phyloP scores from a whole-genome alignment of 2,113 vertebrate genomes.

The Gorsachius goisagi region DNA sequence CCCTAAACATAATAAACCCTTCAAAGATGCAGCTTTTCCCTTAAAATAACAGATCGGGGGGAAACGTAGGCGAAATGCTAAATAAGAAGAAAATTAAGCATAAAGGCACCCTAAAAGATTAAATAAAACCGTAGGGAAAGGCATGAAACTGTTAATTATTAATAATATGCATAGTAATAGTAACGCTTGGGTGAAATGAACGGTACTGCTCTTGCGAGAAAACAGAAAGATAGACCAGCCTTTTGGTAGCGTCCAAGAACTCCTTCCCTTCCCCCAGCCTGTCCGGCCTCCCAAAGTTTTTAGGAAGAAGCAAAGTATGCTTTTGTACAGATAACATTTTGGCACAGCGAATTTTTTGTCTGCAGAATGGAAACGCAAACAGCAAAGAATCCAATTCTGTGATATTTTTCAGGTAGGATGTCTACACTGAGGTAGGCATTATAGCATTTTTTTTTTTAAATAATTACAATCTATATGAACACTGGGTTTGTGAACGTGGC shows the following conservation, averaged over 20 bases:
- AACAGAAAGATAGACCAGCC: conserved; percentile 33
- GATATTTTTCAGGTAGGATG: conserved; percentile 39
- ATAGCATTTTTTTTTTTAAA: not conserved
- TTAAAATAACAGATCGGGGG: not conserved
- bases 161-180: conserved; percentile 47
- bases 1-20: not conserved
- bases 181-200: conserved; percentile 19
- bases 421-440: not conserved
- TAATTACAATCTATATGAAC: not conserved
- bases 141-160: conserved; percentile 60
- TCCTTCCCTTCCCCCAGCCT: conserved; percentile 61
- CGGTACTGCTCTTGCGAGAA: not conserved
- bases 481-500: not conserved
- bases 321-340: not conserved
- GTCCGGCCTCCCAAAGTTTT: conserved; percentile 57
- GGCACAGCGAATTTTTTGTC: not conserved
- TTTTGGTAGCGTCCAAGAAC: conserved; percentile 60
- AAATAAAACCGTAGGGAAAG: conserved; percentile 24
- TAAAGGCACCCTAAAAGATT: conserved; percentile 9
- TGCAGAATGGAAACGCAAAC: conserved; percentile 17
- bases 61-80: not conserved
- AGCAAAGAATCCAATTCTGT: not conserved
- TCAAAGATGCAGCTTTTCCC: conserved; percentile 7
- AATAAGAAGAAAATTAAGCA: not conserved
- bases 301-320: conserved; percentile 29